Conservation (phyloP, 2,113 vertebrate genomes). For the Corynorhinus townsendii region DNA sequence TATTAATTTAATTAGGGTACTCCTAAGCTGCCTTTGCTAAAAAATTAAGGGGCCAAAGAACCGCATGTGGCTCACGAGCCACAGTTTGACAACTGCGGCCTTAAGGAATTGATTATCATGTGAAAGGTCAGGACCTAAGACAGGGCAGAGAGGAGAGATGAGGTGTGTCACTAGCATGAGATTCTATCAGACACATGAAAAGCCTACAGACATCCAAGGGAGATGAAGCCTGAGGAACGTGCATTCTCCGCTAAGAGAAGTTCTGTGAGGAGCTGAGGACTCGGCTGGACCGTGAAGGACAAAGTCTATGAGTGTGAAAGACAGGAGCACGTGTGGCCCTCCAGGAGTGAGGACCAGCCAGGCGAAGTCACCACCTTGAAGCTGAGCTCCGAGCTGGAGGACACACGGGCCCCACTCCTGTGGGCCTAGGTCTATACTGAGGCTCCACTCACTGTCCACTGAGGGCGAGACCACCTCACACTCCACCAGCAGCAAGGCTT, state of each 20-base stretch:
- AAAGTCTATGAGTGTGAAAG: not conserved
- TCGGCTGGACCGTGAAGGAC: not conserved
- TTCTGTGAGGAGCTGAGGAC: not conserved
- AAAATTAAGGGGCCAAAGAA: too few species aligned
- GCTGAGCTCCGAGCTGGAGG: not conserved
- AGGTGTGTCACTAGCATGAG: too few species aligned
- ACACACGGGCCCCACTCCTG: not conserved
- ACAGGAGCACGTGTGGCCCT: not conserved
- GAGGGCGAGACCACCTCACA: not conserved
- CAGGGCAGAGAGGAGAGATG: not conserved
- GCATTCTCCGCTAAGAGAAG: not conserved
- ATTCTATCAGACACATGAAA: too few species aligned
- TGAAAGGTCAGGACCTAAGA: too few species aligned
- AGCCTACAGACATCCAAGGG: too few species aligned
- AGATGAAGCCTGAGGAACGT: not conserved
- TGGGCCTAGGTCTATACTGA: not conserved
- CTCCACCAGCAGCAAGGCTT: not conserved
- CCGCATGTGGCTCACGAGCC: too few species aligned
- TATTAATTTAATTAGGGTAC: too few species aligned
- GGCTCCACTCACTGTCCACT: not conserved
- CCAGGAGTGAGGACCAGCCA: not conserved
- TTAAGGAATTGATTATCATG: too few species aligned
- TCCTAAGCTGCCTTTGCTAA: too few species aligned
- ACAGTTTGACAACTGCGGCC: too few species aligned
- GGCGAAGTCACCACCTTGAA: not conserved